phyloP scores from a whole-genome alignment of 1,140 invertebrate species.

The Bombus terrestris region DNA sequence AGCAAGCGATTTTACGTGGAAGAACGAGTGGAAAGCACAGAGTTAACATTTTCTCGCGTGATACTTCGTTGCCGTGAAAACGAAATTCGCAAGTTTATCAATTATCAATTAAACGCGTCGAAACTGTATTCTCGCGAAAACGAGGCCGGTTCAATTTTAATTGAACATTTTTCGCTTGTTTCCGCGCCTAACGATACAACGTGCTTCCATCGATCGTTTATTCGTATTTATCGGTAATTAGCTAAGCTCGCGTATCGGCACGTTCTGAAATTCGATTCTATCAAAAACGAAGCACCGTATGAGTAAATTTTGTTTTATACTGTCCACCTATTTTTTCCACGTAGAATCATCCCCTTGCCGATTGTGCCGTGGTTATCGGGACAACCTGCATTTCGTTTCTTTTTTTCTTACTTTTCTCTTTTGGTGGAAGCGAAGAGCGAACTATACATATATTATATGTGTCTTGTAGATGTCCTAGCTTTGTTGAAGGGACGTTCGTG shows the following conservation, averaged over 20 bases:
- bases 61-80: no score
- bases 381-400: neutral
- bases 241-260: neutral
- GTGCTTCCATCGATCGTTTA: neutral
- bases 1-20: no score
- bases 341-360: neutral
- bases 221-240: neutral
- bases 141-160: no score
- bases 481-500: neutral
- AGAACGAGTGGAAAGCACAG: no score
- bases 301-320: neutral
- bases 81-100: no score
- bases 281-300: neutral
- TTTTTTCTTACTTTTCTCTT: neutral
- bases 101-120: no score
- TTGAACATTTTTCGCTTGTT: no score
- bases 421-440: conserved; percentile 9
- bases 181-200: no score
- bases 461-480: neutral
- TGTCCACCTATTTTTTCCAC: neutral
- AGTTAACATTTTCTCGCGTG: no score
- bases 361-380: neutral
- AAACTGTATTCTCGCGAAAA: no score
- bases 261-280: neutral
- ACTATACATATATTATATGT: neutral